Evolutionary conservation across 2,797 vertebrate species (phyloP), one percentile per base, ranked within the genome.

Genomic region (Alfaro cultratus): DNA sequence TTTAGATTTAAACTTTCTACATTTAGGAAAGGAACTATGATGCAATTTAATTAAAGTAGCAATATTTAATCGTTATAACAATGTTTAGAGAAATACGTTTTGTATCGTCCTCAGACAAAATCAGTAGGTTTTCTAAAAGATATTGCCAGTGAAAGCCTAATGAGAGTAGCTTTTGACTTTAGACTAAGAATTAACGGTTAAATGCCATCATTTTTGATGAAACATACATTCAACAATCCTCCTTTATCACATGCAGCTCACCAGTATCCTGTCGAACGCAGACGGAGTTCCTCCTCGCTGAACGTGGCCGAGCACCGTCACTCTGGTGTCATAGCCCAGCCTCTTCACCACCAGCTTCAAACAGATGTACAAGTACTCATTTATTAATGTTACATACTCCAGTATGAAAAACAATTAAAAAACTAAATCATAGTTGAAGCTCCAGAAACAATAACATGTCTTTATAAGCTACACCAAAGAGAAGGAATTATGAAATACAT

Each of bases 261-360:
- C 96, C 92, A 97, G 92, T 41, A 95, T 92, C 73, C 94, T 95
- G 94, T 98, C 98, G 0, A 99, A 99, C 0, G 98, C 98, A 0
- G 98, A 99, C 0, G 98, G 98, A 0, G 96, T 98, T 85, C 98
- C 98, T 75, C 98, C 98, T 7, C 98, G 95, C 94, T 99, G 98
- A 78, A 99, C 98, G 0, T 99, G 98, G 47, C 98, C 98, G 1
- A 99, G 96, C 8, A 99, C 97, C 0, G 98, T 99, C 92, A 99
- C 96, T 0, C 98, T 95, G 0, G 98, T 99, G 90, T 99, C 98
- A 0, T 98, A 99, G 41, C 97, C 97, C 88, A 99, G 87, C 73
- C 97, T 93, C 34, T 96, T 83, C 18, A 97, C 94, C 84, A 99
- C 97, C 91, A 99, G 94, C 98, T 99, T 87, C 7, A 80, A 45